These are phyloP conservation scores for Melanargia galathea DNA, from an alignment of 2,888 invertebrate species.

Conservation along the genomic window DNA sequence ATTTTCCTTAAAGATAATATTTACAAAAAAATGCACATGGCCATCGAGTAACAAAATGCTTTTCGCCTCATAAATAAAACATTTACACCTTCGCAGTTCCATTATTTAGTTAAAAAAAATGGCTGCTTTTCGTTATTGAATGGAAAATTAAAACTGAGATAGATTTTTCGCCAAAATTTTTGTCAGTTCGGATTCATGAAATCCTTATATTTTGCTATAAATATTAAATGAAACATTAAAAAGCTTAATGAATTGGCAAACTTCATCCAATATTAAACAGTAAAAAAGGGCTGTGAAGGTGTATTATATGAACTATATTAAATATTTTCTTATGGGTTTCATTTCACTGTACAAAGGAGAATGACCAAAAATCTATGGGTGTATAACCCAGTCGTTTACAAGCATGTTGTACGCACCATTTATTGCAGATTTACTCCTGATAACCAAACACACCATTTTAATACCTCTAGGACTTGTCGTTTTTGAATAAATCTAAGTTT, in stretches of 20 bases:
- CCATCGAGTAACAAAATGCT: conserved; percentile 50
- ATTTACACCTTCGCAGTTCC: background rate
- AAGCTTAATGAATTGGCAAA: background rate
- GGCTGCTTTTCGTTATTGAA: too few species aligned
- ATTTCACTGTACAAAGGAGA: conserved; percentile 40
- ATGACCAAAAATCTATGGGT: too few species aligned
- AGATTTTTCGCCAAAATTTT: too few species aligned
- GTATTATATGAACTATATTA: background rate
- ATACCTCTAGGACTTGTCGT: too few species aligned
- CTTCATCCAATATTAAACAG: background rate
- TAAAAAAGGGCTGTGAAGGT: background rate
- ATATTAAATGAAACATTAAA: background rate
- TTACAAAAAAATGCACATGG: conserved; percentile 76
- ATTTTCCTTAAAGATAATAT: conserved; percentile 69
- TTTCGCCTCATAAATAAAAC: background rate
- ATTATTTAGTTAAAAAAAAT: background rate
- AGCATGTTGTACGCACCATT: too few species aligned
- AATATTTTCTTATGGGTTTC: conserved; percentile 25
- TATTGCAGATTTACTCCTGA: too few species aligned
- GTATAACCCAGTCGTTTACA: too few species aligned
- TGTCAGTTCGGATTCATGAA: too few species aligned
- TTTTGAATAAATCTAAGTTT: too few species aligned
- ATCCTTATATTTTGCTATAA: background rate
- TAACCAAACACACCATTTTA: too few species aligned
- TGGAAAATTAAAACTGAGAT: too few species aligned